Base-by-base conservation (phyloP, 2,888 invertebrate genomes). In the Zaprionus bogoriensis region DNA sequence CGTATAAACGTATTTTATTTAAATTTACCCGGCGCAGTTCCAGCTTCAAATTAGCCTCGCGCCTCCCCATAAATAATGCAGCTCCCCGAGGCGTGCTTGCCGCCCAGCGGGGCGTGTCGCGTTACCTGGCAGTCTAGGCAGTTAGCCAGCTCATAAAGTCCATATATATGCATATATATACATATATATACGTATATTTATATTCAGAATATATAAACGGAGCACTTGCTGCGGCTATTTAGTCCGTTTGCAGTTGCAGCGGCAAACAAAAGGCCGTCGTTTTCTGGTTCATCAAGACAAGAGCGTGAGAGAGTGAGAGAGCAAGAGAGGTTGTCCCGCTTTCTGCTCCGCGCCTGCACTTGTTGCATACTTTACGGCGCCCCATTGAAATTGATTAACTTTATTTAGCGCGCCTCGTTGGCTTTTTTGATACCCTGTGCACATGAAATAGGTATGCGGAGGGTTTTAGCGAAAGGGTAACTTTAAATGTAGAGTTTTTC, bases 311-410 rank as follows among this genome's bases (percentile, higher is more conserved):
- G 4, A 14, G 7, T n/a, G 32, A 1, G 32, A 12, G 10, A 4
- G 30, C n/a, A 6, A 32, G n/a, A 17, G n/a, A 17, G 30, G 10
- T 45, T 44, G 54, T 46, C 63, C 62, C 64, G 59, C 54, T 57
- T 67, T 58, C 12, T 55, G 17, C 60, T 73, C 39, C 41, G 32
- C 50, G 61, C 64, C 62, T 67, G 63, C 75, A 77, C 79, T 75
- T 77, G 75, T 82, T 82, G 81, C 87, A 77, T 74, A 53, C 62
- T 59, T 60, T 51, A 19, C 39, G 39, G 44, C 22, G 25, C 22
- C 22, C 61, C 55, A 70, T 84, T 84, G 75, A 84, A 84, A 82
- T 75, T 82, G 86, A 82, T 84, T 87, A 87, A 82, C 68, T 82
- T 84, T 81, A 84, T 87, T 81, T 77, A 67, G 57, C 54, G 58